Conservation (phyloP, 2,888 invertebrate species). For the Cryptocephalus primarius region DNA sequence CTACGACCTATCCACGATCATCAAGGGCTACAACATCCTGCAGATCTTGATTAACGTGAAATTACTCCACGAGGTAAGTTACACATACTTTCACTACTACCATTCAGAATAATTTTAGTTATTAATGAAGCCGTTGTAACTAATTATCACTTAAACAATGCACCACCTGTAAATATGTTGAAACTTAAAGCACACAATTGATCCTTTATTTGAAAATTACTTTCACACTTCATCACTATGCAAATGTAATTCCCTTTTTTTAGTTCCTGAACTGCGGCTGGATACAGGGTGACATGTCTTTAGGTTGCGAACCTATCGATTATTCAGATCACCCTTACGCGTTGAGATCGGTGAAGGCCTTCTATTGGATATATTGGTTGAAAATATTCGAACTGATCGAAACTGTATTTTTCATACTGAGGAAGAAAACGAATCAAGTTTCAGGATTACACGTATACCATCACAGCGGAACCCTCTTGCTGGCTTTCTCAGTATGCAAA, state of each 20-base stretch:
- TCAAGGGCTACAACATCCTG: slow-evolving; percentile 67
- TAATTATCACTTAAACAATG: too few species aligned
- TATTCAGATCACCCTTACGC: slow-evolving; percentile 52
- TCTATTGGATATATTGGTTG: slow-evolving; percentile 51
- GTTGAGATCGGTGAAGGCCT: slow-evolving; percentile 40
- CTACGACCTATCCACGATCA: slow-evolving; percentile 50
- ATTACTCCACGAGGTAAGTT: too few species aligned
- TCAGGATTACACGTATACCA: slow-evolving; percentile 65
- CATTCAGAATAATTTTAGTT: too few species aligned
- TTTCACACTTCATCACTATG: too few species aligned
- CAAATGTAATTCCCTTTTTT: slow-evolving; percentile 1
- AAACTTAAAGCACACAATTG: too few species aligned
- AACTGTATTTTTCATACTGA: slow-evolving; percentile 58
- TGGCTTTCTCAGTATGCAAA: slow-evolving; percentile 52
- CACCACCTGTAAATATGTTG: too few species aligned
- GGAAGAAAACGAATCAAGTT: slow-evolving; percentile 61
- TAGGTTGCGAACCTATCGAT: slow-evolving; percentile 60
- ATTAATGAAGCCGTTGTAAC: too few species aligned
- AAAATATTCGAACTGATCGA: slow-evolving; percentile 58
- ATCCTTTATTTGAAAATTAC: too few species aligned
- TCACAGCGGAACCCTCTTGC: slow-evolving; percentile 49
- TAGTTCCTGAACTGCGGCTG: slow-evolving; percentile 56
- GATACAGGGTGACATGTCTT: slow-evolving; percentile 45
- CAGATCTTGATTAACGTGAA: slow-evolving; percentile 45
- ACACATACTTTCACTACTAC: too few species aligned